Evolutionary conservation across 2,797 vertebrate species (phyloP), one percentile per base, ranked within the genome.

Genomic region (Sebastiscus tertius): DNA sequence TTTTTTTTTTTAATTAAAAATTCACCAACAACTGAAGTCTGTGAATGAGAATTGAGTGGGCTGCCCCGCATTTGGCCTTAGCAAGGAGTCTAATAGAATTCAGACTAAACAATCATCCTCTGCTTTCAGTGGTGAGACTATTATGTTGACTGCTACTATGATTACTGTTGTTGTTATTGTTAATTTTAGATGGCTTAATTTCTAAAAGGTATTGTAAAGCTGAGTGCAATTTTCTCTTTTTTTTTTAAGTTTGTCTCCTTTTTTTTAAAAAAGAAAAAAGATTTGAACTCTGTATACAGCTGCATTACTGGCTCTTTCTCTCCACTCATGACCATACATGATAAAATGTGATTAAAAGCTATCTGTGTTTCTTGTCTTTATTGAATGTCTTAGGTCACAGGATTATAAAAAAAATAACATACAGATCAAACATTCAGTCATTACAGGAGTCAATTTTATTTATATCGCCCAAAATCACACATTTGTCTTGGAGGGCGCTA

Each of bases 251-350:
- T 83, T 89, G 59, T 83, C 60, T 88, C 67, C 55, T 88, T 86
- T 87, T 87, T 88, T 80, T 75, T 54, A 7, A 2, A 16, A 65
- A 71, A 75, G 72, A 79, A 75, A 60, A 69, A 69, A 80, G 60
- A 67, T 91, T 90, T 89, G 87, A 91, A 93, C 87, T 93, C 91
- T 88, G 92, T 95, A 94, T 93, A 89, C 93, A 91, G 93, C 94
- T 95, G 91, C 90, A 89, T 94, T 92, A 92, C 90, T 94, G 93
- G 93, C 91, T 91, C 87, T 94, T 93, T 95, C 90, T 94, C 91
- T 95, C 86, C 85, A 91, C 86, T 92, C 86, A 92, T 94, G 87
- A 94, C 84, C 92, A 91, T 94, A 94, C 88, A 91, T 93, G 91
- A 95, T 94, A 94, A 95, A 95, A 95, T 91, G 86, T 93, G 91